A percentile compares a stretch with the other conserved stretches of the same genome.
Conservation (phyloP, 2,888 invertebrate species). For the Amitus sp. region DNA sequence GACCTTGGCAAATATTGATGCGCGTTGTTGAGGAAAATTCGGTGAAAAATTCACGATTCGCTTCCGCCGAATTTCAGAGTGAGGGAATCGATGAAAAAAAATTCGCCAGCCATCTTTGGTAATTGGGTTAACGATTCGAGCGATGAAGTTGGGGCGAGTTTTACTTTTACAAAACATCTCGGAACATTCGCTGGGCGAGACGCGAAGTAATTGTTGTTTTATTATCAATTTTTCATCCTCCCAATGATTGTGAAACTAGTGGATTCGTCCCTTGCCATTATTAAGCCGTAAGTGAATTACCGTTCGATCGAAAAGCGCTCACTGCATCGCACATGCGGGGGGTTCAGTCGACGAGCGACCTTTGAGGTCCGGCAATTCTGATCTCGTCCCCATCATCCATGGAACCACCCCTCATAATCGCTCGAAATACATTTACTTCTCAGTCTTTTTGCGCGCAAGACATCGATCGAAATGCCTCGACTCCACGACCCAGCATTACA, state of each 20-base stretch:
- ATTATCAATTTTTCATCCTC: conserved; percentile 12
- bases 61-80: too few species aligned
- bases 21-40: too few species aligned
- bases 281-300: conserved; percentile 66
- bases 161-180: too few species aligned
- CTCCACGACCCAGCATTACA: too few species aligned
- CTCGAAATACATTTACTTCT: conserved; percentile 7
- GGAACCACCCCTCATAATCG: conserved; percentile 17
- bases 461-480: background rate
- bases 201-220: background rate
- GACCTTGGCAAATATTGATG: too few species aligned
- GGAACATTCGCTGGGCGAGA: too few species aligned
- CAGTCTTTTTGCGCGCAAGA: background rate
- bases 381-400: conserved; percentile 39
- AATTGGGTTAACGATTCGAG: too few species aligned
- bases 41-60: too few species aligned
- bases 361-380: conserved; percentile 56
- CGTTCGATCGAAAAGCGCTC: conserved; percentile 63
- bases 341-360: conserved; percentile 51
- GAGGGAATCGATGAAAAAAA: too few species aligned
- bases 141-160: too few species aligned
- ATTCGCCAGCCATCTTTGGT: too few species aligned
- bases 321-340: conserved; percentile 49
- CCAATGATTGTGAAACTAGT: conserved; percentile 27
- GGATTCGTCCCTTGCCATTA: conserved; percentile 59